Conservation (phyloP, 1,140 invertebrate genomes). For the Nasonia giraulti region DNA sequence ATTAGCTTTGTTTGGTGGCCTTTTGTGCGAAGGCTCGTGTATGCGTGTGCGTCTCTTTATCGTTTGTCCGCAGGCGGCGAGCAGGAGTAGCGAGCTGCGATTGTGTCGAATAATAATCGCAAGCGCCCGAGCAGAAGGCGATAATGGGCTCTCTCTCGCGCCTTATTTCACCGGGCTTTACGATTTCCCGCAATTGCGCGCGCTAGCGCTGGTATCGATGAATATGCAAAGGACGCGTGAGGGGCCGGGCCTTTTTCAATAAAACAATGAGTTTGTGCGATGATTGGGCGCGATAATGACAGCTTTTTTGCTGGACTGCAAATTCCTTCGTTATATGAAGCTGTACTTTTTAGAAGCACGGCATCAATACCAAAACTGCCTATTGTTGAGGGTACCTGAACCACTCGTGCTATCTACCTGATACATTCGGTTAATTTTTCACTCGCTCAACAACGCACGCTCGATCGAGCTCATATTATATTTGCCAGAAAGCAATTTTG, state of each 20-base stretch:
- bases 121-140: constrained; percentile 2
- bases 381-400: too few species aligned
- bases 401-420: too few species aligned
- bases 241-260: background rate
- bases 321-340: background rate
- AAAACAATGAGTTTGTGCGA: constrained; percentile 23
- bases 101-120: constrained; percentile 28
- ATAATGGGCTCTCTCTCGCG: constrained; percentile 25
- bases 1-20: constrained; percentile 39
- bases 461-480: background rate
- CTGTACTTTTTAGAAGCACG: too few species aligned
- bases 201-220: background rate
- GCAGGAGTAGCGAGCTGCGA: background rate
- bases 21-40: background rate
- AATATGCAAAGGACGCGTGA: constrained; percentile 7
- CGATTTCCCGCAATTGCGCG: constrained; percentile 37
- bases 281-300: background rate
- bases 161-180: constrained; percentile 32
- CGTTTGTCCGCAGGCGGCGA: background rate
- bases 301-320: background rate
- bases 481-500: background rate
- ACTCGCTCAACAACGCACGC: background rate
- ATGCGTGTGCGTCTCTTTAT: constrained; percentile 20
- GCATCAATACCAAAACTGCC: too few species aligned
- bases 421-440: too few species aligned